These are phyloP conservation scores for Eleginops maclovinus DNA, from an alignment of 2,113 vertebrate species.

Conservation along the genomic window DNA sequence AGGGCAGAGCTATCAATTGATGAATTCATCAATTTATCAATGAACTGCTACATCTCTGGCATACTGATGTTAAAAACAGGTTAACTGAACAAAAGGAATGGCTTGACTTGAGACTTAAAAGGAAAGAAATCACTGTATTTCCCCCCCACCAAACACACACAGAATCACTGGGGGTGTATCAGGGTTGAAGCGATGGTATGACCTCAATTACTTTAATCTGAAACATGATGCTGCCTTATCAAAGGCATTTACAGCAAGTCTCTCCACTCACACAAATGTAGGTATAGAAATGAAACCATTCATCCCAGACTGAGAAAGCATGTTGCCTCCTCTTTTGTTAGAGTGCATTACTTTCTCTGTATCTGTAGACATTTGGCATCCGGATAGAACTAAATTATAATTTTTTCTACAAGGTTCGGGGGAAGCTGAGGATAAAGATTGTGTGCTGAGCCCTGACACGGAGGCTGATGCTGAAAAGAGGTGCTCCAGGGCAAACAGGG, in stretches of 20 bases:
- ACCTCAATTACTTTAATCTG: slow-evolving; percentile 16
- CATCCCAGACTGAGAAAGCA: no score
- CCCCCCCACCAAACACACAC: neutral
- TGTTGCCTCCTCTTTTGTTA: no score
- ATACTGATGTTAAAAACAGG: neutral
- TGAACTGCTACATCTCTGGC: neutral
- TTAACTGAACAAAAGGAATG: neutral
- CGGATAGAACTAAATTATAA: slow-evolving; percentile 19
- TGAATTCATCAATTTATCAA: neutral
- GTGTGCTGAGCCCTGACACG: slow-evolving; percentile 61
- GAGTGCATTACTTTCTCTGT: slow-evolving; percentile 2
- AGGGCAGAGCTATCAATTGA: neutral
- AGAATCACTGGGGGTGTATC: neutral
- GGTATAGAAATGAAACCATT: no score
- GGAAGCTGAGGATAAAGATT: slow-evolving; percentile 40
- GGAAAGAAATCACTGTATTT: neutral
- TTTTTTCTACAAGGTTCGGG: slow-evolving; percentile 27
- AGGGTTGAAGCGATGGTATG: neutral
- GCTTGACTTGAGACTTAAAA: neutral
- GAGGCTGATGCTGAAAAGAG: slow-evolving; percentile 59
- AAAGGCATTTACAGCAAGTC: no score
- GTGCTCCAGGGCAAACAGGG: slow-evolving; percentile 55
- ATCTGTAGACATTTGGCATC: slow-evolving; percentile 21
- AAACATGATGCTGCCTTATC: neutral
- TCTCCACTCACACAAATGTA: no score